These are phyloP conservation scores for Lipophrys pholis DNA, from an alignment of 2,113 vertebrate genomes.

Conservation along the genomic window DNA sequence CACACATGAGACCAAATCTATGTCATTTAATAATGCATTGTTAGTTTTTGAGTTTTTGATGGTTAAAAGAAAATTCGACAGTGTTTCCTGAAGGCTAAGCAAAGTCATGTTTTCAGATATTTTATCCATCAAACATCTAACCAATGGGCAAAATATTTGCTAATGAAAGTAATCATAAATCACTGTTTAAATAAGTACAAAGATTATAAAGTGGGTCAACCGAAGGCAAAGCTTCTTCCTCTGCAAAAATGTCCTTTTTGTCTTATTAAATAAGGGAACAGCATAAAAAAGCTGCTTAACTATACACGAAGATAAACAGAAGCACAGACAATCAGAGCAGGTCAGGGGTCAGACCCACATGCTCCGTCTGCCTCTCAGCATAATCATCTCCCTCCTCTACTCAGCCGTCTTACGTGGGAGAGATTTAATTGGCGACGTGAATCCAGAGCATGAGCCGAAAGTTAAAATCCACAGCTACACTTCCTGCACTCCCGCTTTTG, in stretches of 20 bases:
- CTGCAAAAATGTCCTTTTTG: neutral
- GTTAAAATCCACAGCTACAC: conserved; percentile 13
- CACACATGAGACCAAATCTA: no score
- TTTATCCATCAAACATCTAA: neutral
- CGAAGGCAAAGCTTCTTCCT: neutral
- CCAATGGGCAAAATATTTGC: neutral
- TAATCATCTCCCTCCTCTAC: conserved; percentile 22
- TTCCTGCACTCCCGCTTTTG: conserved; percentile 21
- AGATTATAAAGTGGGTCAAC: neutral
- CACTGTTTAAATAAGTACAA: neutral
- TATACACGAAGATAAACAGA: conserved; percentile 19
- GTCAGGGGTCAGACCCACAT: conserved; percentile 34
- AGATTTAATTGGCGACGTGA: conserved; percentile 37
- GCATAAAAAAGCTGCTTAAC: conserved; percentile 52
- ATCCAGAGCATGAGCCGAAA: conserved; percentile 4
- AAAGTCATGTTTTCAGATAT: neutral
- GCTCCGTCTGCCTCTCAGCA: neutral
- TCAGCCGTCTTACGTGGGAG: neutral
- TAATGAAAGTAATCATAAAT: no score
- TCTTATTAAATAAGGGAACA: conserved; percentile 22
- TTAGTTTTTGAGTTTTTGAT: no score
- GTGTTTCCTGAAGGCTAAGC: no score
- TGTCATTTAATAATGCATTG: no score
- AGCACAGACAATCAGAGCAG: conserved; percentile 34
- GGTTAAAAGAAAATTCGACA: no score